Percentiles rank a stretch among this genome's conserved stretches.
Conservation (phyloP, 2,888 invertebrate species). For the Sphaerophoria rueppellii region DNA sequence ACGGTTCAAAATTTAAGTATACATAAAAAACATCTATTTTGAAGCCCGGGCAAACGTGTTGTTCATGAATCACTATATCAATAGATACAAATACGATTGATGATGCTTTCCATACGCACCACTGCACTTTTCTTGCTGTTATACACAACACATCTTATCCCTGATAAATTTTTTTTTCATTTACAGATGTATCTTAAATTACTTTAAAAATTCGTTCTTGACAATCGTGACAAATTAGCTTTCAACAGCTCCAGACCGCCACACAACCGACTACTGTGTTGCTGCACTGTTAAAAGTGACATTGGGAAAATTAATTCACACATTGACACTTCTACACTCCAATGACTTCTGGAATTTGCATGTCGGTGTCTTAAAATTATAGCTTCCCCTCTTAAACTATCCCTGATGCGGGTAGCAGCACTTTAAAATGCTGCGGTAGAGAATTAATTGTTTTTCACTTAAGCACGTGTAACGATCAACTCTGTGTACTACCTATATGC, state of each 20-base stretch:
- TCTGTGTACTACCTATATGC: neutral
- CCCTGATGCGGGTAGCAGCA: conserved; percentile 13
- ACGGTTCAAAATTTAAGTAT: no score
- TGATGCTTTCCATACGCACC: neutral
- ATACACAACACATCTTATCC: neutral
- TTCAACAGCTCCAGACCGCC: conserved; percentile 15
- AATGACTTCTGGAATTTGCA: conserved; percentile 55
- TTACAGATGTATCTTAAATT: conserved; percentile 31
- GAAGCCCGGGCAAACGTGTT: neutral
- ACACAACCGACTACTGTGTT: neutral
- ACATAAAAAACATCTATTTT: no score
- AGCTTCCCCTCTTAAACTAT: conserved; percentile 24
- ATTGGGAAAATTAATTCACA: neutral
- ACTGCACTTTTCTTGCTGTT: conserved; percentile 1
- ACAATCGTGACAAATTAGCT: conserved; percentile 60
- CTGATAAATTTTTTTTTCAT: conserved; percentile 2
- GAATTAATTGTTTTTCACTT: conserved; percentile 62
- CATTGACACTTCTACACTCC: neutral
- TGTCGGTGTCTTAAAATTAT: conserved; percentile 20
- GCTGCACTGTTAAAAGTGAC: neutral
- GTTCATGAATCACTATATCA: neutral
- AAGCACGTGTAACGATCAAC: conserved; percentile 51
- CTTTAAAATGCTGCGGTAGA: neutral
- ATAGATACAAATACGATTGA: neutral
- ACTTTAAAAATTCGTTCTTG: neutral